Percentiles rank a stretch among this genome's conserved stretches.
Conservation (phyloP, 2,888 invertebrate genomes). For the Drosophila nr. medialis region DNA sequence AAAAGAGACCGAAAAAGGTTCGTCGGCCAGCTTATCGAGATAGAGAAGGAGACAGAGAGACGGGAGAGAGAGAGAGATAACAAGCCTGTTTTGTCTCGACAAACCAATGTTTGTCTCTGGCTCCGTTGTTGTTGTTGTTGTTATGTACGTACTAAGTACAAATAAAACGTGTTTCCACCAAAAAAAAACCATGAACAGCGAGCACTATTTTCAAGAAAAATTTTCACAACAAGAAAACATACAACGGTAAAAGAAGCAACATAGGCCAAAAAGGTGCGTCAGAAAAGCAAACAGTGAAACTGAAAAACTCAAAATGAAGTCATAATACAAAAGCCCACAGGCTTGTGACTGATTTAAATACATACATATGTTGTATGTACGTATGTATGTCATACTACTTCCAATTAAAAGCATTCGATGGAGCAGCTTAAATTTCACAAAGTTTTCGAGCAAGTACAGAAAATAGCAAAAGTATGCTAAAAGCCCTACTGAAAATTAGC, state of each 20-base stretch:
- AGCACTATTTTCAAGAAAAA: neutral
- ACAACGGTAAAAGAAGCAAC: conserved; percentile 7
- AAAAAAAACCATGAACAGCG: neutral
- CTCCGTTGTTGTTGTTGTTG: neutral
- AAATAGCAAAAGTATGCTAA: conserved; percentile 3
- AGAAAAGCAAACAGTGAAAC: neutral
- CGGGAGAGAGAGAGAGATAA: conserved; percentile 4
- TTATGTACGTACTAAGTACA: conserved; percentile 13
- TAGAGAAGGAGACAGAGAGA: neutral
- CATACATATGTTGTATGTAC: neutral
- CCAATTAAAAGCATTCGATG: neutral
- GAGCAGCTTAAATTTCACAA: neutral
- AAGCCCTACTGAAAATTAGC: neutral
- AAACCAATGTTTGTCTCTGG: conserved; percentile 4
- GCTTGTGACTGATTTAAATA: neutral
- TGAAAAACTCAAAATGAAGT: conserved; percentile 3
- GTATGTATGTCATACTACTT: neutral
- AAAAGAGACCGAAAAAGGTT: neutral
- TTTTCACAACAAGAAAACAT: conserved; percentile 7
- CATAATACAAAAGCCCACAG: conserved; percentile 2
- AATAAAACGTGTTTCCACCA: conserved; percentile 15
- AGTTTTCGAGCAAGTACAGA: neutral
- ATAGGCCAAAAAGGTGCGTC: conserved; percentile 11
- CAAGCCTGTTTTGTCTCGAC: conserved; percentile 9
- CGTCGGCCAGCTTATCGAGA: conserved; percentile 5